Conservation (phyloP, 2,888 invertebrate genomes). For the Drosophila pseudotalamancana region DNA sequence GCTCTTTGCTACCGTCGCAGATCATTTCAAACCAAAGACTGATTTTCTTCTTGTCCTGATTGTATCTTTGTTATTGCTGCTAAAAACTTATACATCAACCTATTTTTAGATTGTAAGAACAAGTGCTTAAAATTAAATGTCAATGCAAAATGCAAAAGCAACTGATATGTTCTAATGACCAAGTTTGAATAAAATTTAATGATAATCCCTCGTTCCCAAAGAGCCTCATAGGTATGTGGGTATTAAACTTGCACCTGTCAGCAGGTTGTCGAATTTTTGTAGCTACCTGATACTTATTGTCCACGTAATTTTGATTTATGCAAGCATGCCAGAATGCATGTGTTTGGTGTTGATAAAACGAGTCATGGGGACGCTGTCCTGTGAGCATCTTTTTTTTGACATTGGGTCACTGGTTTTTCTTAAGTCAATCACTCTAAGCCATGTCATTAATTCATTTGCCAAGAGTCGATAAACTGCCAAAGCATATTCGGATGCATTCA, state of each 20-base stretch:
- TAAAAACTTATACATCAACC: slow-evolving; percentile 52
- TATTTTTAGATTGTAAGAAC: slow-evolving; percentile 47
- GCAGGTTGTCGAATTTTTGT: background rate
- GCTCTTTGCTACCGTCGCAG: slow-evolving; percentile 29
- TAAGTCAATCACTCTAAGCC: background rate
- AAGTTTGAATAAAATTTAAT: slow-evolving; percentile 40
- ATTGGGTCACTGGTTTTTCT: background rate
- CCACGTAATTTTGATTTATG: slow-evolving; percentile 55
- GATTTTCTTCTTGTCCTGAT: slow-evolving; percentile 39
- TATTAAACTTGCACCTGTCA: slow-evolving; percentile 6
- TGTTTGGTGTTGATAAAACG: slow-evolving; percentile 29
- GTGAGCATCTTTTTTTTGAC: background rate
- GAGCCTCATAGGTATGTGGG: no score
- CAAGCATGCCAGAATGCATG: background rate
- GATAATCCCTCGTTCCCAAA: slow-evolving; percentile 17
- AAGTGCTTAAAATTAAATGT: slow-evolving; percentile 49
- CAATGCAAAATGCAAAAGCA: slow-evolving; percentile 48
- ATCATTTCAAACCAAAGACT: slow-evolving; percentile 39
- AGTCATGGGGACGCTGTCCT: background rate
- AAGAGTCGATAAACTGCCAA: background rate
- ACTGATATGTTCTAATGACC: slow-evolving; percentile 11
- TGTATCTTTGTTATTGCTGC: slow-evolving; percentile 1
- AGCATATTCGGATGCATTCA: slow-evolving; percentile 13
- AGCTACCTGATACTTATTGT: slow-evolving; percentile 23
- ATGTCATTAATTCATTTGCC: slow-evolving; percentile 21